Conservation (phyloP, 2,113 vertebrate species). For the Larimichthys crocea region DNA sequence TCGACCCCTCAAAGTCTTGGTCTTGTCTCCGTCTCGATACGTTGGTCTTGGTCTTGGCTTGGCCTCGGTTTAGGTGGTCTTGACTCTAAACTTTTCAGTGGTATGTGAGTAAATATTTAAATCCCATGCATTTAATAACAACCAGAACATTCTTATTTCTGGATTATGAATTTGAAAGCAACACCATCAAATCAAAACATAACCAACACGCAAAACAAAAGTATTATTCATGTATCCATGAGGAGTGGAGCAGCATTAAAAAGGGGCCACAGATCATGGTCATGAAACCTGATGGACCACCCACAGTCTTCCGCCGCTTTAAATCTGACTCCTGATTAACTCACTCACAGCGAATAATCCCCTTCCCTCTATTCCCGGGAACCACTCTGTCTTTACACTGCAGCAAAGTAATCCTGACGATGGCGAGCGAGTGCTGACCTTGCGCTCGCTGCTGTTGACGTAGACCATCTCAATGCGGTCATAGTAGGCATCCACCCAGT, state of each 20-base stretch:
- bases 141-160: slow-evolving; percentile 10
- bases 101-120: slow-evolving; percentile 5
- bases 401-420: slow-evolving; percentile 7
- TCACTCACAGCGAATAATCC: slow-evolving; percentile 27
- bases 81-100: slow-evolving; percentile 15
- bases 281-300: slow-evolving; percentile 45
- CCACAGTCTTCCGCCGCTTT: slow-evolving; percentile 28
- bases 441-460: slow-evolving; percentile 92
- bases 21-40: too few species aligned
- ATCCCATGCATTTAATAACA: slow-evolving; percentile 2
- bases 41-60: too few species aligned
- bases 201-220: slow-evolving; percentile 33
- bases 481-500: slow-evolving; percentile 99
- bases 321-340: slow-evolving; percentile 31
- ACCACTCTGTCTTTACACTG: not conserved
- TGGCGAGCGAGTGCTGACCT: slow-evolving; percentile 77
- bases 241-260: slow-evolving; percentile 6
- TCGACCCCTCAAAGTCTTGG: too few species aligned
- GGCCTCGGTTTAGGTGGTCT: too few species aligned
- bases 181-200: slow-evolving; percentile 7
- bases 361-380: slow-evolving; percentile 19
- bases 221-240: slow-evolving; percentile 12
- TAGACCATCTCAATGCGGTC: slow-evolving; percentile 98
- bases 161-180: slow-evolving; percentile 12
- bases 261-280: slow-evolving; percentile 16